phyloP scores from a whole-genome alignment of 2,113 vertebrate species.

The Takifugu bimaculatus region DNA sequence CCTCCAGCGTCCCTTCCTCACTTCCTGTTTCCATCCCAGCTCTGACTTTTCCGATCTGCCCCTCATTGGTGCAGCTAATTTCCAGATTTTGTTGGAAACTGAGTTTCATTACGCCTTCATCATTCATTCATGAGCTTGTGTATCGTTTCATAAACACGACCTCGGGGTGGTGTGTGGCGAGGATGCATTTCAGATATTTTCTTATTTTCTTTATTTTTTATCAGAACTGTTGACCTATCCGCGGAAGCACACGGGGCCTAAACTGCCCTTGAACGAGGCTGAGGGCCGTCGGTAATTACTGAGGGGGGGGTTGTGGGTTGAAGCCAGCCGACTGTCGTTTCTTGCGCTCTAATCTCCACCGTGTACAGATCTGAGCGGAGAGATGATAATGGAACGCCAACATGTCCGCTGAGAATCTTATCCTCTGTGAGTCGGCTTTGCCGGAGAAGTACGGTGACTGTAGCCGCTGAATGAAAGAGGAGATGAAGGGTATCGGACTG shows the following conservation, averaged over 20 bases:
- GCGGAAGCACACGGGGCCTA: slow-evolving; percentile 36
- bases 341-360: slow-evolving; percentile 43
- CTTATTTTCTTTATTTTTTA: no score
- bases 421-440: slow-evolving; percentile 43
- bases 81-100: no score
- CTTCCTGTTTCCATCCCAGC: background rate
- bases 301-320: slow-evolving; percentile 28
- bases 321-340: slow-evolving; percentile 45
- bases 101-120: no score
- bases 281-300: slow-evolving; percentile 49
- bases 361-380: slow-evolving; percentile 34
- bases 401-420: slow-evolving; percentile 21
- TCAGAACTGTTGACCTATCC: slow-evolving; percentile 19
- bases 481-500: slow-evolving; percentile 55
- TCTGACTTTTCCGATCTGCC: no score
- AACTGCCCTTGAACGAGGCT: slow-evolving; percentile 53
- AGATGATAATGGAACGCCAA: slow-evolving; percentile 37
- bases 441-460: slow-evolving; percentile 5
- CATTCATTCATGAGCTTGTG: no score
- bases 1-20: background rate
- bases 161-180: no score
- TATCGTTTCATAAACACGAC: no score
- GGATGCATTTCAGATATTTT: background rate
- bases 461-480: slow-evolving; percentile 25
- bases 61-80: no score